Conservation (phyloP, 2,888 invertebrate genomes). For the Platypus cylindrus region DNA sequence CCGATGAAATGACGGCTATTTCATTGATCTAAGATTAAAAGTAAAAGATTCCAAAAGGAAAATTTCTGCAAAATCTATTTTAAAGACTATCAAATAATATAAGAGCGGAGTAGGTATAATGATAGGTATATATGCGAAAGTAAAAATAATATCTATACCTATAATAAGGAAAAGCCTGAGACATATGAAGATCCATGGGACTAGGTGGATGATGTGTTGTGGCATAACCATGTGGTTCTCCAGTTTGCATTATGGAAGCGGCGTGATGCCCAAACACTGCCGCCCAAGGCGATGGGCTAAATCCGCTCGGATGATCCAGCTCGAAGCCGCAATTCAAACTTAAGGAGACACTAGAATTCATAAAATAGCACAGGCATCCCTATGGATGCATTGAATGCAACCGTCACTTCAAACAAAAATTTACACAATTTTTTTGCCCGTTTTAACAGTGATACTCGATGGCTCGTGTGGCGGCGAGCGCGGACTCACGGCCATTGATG, state of each 20-base stretch:
- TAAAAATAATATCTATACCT: conserved; percentile 54
- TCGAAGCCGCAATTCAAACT: conserved; percentile 27
- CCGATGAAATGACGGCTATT: too few relatives aligned
- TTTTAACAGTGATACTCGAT: conserved; percentile 5
- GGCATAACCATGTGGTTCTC: conserved; percentile 40
- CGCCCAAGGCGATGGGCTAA: conserved; percentile 66
- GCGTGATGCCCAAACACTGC: conserved; percentile 56
- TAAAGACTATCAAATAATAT: too few relatives aligned
- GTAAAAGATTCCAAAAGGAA: too few relatives aligned
- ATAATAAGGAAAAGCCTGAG: conserved; percentile 84
- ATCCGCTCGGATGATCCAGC: conserved; percentile 66
- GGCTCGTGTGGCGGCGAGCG: conserved; percentile 46
- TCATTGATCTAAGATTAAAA: too few relatives aligned
- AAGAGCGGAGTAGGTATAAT: too few relatives aligned
- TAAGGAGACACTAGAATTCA: conserved; percentile 32
- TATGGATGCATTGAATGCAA: conserved; percentile 20
- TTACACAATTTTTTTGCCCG: conserved; percentile 6
- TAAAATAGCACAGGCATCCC: conserved; percentile 23
- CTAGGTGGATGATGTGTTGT: conserved; percentile 41
- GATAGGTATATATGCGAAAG: too few relatives aligned
- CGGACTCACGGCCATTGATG: conserved; percentile 55
- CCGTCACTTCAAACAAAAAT: conserved; percentile 14
- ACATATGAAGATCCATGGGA: conserved; percentile 86
- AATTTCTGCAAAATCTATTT: too few relatives aligned
- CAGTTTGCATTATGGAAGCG: conserved; percentile 38